Evolutionary conservation across 2,797 vertebrate species (phyloP), one percentile per base, ranked within the genome.

Genomic region (Acropternis orthonyx): DNA sequence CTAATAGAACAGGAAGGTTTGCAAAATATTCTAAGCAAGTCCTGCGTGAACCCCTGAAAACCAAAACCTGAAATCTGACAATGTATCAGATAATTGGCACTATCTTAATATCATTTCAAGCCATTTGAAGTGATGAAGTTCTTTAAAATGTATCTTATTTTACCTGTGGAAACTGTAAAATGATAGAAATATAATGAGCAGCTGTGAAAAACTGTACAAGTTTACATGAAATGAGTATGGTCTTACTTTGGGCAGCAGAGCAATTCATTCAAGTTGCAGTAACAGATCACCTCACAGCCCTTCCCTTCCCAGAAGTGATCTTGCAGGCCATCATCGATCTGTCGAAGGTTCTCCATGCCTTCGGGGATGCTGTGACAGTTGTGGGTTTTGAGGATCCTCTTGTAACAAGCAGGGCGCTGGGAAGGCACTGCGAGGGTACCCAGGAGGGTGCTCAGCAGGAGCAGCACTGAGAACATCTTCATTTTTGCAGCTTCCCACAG

Each of bases 181-280:
- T 1, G 19, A 26, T 73, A 32, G 63, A 28, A 62, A 21, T 49
- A 12, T 0, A 58, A 39, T 1, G 15, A 28, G 36, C 27, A 20
- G 16, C 28, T 34, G 19, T 32, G 56, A 8, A 72, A 81, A 51
- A 18, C 79, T 10, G 2, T 19, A 4, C 2, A 5, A 28, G 39
- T 30, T 34, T 36, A 8, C 23, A 12, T 7, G 24, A 72, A 62
- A 51, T 14, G 4, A 44, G 20, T 2, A 13, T 63, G 41, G 48
- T 74, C 97, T 98, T 98, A 98, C 98, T 98, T 98, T 66, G 98
- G 98, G 79, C 98, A 98, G 95, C 98, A 98, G 88, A 98, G 97
- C 88, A 98, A 18, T 89, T 98, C 98, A 0, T 96, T 97, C 89
- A 96, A 89, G 93, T 97, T 98, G 97, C 98, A 99, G 96, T 98